phyloP scores from a whole-genome alignment of 2,888 invertebrate genomes.

The Miltochrista miniata region DNA sequence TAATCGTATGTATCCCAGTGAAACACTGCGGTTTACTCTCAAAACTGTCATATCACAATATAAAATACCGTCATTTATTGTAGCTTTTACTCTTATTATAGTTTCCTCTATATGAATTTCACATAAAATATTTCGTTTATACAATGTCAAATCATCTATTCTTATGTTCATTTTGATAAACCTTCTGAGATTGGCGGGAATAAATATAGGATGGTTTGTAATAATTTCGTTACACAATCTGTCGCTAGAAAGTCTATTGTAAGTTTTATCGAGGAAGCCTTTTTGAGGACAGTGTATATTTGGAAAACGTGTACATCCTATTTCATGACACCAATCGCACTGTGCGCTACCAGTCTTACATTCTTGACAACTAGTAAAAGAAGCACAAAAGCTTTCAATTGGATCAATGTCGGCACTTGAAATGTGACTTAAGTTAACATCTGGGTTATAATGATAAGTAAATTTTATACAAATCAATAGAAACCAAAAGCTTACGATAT shows the following conservation, averaged over 20 bases:
- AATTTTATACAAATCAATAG: slow-evolving; percentile 1
- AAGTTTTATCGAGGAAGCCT: slow-evolving; percentile 12
- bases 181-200: slow-evolving; percentile 35
- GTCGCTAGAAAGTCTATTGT: slow-evolving; percentile 7
- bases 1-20: slow-evolving; percentile 36
- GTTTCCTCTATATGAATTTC: slow-evolving; percentile 36
- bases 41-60: slow-evolving; percentile 24
- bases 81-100: slow-evolving; percentile 12
- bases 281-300: slow-evolving; percentile 42
- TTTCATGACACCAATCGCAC: slow-evolving; percentile 45
- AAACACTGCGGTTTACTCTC: slow-evolving; percentile 14
- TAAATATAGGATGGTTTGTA: slow-evolving; percentile 36
- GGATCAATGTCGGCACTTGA: slow-evolving; percentile 1
- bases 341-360: slow-evolving; percentile 35
- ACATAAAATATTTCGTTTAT: slow-evolving; percentile 36
- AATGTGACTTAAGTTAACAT: not conserved
- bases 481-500: not conserved
- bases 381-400: slow-evolving; percentile 17
- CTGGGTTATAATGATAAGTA: not conserved
- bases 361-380: slow-evolving; percentile 32
- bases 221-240: slow-evolving; percentile 36
- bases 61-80: slow-evolving; percentile 15
- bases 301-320: slow-evolving; percentile 43
- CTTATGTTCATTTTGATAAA: slow-evolving; percentile 37
- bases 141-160: slow-evolving; percentile 45